Conservation (phyloP, 2,797 vertebrate genomes). For the Tapera naevia region DNA sequence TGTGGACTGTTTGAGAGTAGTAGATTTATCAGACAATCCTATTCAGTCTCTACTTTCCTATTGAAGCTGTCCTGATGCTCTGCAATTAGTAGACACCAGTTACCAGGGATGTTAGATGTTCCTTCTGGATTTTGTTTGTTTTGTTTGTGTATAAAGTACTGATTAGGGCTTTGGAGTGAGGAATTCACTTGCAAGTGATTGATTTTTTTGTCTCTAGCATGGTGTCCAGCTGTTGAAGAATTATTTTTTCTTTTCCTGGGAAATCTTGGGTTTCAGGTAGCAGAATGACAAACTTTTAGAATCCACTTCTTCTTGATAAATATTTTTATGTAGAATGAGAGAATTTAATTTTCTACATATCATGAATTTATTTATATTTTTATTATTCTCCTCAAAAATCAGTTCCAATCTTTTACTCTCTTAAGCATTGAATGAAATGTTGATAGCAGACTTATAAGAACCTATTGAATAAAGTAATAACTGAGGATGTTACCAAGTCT, state of each 20-base stretch:
- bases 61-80: constrained; percentile 35
- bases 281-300: constrained; percentile 13
- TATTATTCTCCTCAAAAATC: neutral
- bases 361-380: neutral
- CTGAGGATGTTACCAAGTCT: constrained; percentile 18
- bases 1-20: constrained; percentile 37
- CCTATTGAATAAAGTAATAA: constrained; percentile 2
- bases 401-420: neutral
- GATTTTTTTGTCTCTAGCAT: constrained; percentile 68
- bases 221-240: constrained; percentile 56
- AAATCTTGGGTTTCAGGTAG: constrained; percentile 41
- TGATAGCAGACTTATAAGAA: neutral
- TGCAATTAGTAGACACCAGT: constrained; percentile 61
- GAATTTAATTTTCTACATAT: neutral
- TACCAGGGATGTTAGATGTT: constrained; percentile 54
- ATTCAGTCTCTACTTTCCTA: constrained; percentile 46
- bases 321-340: neutral
- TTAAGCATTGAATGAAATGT: neutral
- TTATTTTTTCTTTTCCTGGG: neutral
- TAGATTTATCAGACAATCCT: constrained; percentile 56
- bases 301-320: neutral
- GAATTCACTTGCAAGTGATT: constrained; percentile 65
- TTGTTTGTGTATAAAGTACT: constrained; percentile 52
- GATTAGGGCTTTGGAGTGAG: constrained; percentile 49
- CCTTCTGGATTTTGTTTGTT: constrained; percentile 68